Evolutionary conservation across 23 tunicate genomes (phyloP).

Genomic region (Phallusia fumigata): DNA sequence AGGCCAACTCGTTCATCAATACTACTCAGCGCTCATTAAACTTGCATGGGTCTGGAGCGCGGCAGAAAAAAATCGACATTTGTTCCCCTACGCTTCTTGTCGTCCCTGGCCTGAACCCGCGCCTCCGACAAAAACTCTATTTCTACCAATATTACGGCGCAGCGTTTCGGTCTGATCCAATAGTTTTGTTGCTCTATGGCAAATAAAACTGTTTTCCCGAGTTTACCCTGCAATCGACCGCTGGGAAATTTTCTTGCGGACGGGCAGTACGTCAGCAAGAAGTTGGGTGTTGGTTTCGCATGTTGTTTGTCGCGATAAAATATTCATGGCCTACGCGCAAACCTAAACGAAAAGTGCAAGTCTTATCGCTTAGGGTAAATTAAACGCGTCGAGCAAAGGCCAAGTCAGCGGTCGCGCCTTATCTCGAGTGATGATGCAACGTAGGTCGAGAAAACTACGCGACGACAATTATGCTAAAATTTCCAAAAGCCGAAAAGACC

Average conservation of each 20-base stretch:
- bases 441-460: not conserved
- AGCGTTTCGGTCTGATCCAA: too few species aligned
- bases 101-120: not conserved
- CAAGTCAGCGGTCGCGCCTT: conserved; percentile 11
- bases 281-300: too few species aligned
- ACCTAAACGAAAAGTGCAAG: not conserved
- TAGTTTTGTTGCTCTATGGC: too few species aligned
- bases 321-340: not conserved
- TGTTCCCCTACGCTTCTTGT: not conserved
- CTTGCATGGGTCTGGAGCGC: not conserved
- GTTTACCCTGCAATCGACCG: too few species aligned
- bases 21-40: conserved; percentile 15
- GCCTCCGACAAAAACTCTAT: too few species aligned
- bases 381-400: conserved; percentile 2
- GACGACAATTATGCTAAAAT: not conserved
- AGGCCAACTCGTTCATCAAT: conserved; percentile 14
- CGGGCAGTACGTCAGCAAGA: too few species aligned
- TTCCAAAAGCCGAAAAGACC: too few species aligned
- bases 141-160: too few species aligned
- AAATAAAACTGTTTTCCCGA: too few species aligned
- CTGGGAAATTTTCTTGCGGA: too few species aligned
- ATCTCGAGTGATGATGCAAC: not conserved
- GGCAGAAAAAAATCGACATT: not conserved
- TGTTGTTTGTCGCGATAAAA: conserved; percentile 1
- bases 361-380: not conserved